Evolutionary conservation across 2,797 vertebrate species (phyloP).

Genomic region (Melanotaenia trifasciata): DNA sequence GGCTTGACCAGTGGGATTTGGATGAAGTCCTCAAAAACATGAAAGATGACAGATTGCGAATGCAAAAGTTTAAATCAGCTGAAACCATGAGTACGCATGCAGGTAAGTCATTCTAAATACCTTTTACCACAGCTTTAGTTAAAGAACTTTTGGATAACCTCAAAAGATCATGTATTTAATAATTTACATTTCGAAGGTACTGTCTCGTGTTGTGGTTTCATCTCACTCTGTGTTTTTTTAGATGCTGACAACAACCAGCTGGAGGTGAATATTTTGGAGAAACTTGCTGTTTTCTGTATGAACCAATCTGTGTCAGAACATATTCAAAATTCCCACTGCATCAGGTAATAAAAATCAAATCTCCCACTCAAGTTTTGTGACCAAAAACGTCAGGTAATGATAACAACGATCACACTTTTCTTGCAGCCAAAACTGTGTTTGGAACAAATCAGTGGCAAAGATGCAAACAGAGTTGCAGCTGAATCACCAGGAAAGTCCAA

Average conservation of each 20-base stretch:
- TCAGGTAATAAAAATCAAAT: slow-evolving; percentile 26
- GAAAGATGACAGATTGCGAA: slow-evolving; percentile 32
- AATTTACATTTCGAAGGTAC: background rate
- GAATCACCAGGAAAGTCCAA: slow-evolving; percentile 41
- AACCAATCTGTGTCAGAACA: slow-evolving; percentile 50
- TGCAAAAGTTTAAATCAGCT: slow-evolving; percentile 1
- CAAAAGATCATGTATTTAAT: background rate
- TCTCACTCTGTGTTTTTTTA: slow-evolving; percentile 39
- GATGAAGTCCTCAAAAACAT: slow-evolving; percentile 73
- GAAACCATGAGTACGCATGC: slow-evolving; percentile 1
- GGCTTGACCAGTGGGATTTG: slow-evolving; percentile 77
- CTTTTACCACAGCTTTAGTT: too few relatives aligned
- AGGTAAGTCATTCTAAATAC: slow-evolving; percentile 24
- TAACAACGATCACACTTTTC: background rate
- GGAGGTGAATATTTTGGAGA: slow-evolving; percentile 74
- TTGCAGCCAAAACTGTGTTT: slow-evolving; percentile 30
- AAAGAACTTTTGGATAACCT: background rate
- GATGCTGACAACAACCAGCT: slow-evolving; percentile 43
- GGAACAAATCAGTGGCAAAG: slow-evolving; percentile 6
- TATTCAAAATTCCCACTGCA: slow-evolving; percentile 17
- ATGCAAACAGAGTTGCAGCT: slow-evolving; percentile 22
- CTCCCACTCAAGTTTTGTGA: background rate
- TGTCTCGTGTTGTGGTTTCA: background rate
- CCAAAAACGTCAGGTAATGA: background rate
- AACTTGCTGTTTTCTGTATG: slow-evolving; percentile 71